phyloP scores from a whole-genome alignment of 1,140 invertebrate species.

The Drosophila willistoni region DNA sequence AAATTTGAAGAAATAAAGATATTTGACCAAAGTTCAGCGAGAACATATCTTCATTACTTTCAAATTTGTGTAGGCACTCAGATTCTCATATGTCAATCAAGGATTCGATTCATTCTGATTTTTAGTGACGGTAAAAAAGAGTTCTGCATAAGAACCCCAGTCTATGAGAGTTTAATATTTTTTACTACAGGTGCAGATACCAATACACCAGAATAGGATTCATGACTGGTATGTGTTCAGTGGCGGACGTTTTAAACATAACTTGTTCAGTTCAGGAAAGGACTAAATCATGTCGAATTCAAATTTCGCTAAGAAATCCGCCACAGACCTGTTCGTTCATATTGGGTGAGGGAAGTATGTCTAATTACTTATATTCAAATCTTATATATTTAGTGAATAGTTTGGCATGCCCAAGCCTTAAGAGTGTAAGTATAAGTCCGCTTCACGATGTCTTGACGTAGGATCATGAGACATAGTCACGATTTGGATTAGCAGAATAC shows the following conservation, averaged over 20 bases:
- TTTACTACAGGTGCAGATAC: neutral
- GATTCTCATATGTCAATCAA: neutral
- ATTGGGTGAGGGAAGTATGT: conserved; percentile 7
- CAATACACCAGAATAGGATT: neutral
- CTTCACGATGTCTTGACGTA: conserved; percentile 13
- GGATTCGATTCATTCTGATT: no score
- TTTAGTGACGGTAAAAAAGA: neutral
- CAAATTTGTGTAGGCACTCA: neutral
- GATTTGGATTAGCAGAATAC: conserved; percentile 61
- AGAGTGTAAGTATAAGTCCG: neutral
- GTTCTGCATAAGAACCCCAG: neutral
- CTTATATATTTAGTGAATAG: conserved; percentile 11
- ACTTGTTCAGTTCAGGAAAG: no score
- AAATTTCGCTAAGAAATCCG: neutral
- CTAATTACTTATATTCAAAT: conserved; percentile 20
- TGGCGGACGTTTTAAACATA: neutral
- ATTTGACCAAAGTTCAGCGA: neutral
- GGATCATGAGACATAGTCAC: conserved; percentile 76
- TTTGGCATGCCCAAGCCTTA: conserved; percentile 35
- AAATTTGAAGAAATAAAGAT: neutral
- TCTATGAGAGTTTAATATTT: neutral
- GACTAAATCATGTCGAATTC: no score
- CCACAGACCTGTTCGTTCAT: neutral
- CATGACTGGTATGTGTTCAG: neutral
- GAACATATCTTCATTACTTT: neutral